Base-by-base conservation (phyloP, 2,888 invertebrate species). In the Perithous albicinctus region DNA sequence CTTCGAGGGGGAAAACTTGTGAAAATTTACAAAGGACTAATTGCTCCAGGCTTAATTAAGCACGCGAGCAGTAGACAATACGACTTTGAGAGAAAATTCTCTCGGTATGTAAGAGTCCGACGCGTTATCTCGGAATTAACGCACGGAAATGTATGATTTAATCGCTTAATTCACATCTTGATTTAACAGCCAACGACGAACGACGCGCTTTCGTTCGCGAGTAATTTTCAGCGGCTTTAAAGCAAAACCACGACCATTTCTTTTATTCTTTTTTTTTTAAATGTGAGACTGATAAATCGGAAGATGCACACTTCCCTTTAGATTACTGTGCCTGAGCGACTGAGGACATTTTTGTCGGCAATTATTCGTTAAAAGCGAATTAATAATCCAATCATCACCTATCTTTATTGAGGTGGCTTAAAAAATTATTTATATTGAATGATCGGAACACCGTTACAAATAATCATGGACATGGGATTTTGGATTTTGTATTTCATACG, bases 211-310 rank as follows among this genome's bases (percentile, higher is more conserved):
- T 56, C 15, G 29, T 56, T n/a, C n/a, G 15, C 7, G 48, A 48
- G 20, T 48, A 8, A 48, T 20, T 0, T n/a, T n/a, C n/a, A 20
- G 20, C 51, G 51, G 51, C 23, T 51, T 1, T 4, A 51, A n/a
- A n/a, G n/a, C 12, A 23, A 20, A 2, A 51, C 10, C 10, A 10
- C 10, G 51, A 51, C 10, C 18, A 35, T 63, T 23, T 63, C 6
- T 35, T 23, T 23, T 23, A 20, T 51, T 18, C 5, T 51, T 18
- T 18, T 51, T 41, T 7, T 63, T 63, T 46, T 18, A 20, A 63
- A 69, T 69, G 67, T 61, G 67, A 75, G 79, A 79, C 79, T 67
- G 82, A 63, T 67, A 63, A 41, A 10, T 41, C 46, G 32, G 15
- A 32, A 15, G 56, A 32, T 8, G 15, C 32, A 6, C 56, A 32